These are phyloP conservation scores for Glomeris marginata DNA, from an alignment of 2,888 invertebrate genomes.

Conservation along the genomic window DNA sequence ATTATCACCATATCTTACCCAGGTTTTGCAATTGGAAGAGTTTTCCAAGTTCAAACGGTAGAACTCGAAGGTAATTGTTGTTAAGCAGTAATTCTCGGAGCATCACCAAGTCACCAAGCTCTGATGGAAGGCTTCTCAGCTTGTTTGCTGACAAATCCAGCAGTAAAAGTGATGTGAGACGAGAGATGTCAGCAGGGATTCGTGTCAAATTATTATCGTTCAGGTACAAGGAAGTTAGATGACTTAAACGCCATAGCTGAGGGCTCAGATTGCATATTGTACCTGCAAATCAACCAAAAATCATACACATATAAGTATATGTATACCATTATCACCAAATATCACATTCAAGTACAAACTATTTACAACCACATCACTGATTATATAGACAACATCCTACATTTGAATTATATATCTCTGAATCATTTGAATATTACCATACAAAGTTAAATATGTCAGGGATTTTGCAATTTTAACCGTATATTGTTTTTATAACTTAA, in stretches of 20 bases:
- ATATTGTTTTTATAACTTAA: too few relatives aligned
- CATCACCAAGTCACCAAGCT: conserved; percentile 90
- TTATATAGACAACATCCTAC: too few relatives aligned
- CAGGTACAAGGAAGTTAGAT: conserved; percentile 86
- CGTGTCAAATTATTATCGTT: conserved; percentile 88
- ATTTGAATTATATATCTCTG: too few relatives aligned
- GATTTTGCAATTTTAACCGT: too few relatives aligned
- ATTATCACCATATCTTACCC: conserved; percentile 34
- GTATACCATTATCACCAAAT: too few relatives aligned
- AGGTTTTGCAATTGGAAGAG: conserved; percentile 89
- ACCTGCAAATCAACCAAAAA: conserved; percentile 42
- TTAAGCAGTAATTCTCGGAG: conserved; percentile 87
- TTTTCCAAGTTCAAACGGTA: conserved; percentile 95
- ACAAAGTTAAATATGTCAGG: too few relatives aligned
- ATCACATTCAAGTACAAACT: too few relatives aligned
- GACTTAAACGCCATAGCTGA: conserved; percentile 74
- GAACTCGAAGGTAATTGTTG: conserved; percentile 80
- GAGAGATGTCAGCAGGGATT: conserved; percentile 79
- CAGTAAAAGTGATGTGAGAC: conserved; percentile 64
- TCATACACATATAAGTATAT: not conserved
- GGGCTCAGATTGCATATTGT: conserved; percentile 88
- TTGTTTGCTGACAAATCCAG: conserved; percentile 92
- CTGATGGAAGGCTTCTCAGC: conserved; percentile 81
- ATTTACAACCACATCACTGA: too few relatives aligned
- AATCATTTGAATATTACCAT: too few relatives aligned